Evolutionary conservation across 2,888 invertebrate genomes (phyloP), one percentile per base, ranked within the genome.

Genomic region (Arge pagana): DNA sequence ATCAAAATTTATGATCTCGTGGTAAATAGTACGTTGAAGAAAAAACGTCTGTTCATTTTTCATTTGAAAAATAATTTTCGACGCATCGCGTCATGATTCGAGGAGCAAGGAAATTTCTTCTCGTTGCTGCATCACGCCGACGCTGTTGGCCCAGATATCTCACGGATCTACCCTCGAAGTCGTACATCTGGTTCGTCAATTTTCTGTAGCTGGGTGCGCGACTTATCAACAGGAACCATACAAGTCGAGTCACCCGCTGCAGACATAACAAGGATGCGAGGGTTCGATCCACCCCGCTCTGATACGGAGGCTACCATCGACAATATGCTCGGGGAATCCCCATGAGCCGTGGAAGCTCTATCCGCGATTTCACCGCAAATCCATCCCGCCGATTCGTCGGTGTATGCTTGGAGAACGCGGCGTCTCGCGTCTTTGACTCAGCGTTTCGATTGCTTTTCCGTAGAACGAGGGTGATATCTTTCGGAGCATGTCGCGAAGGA

Each of bases 151-250:
- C 15, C 16, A 21, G 8, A 23, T 57, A 54, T 54, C 54, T 52
- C 43, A 28, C 26, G 49, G 35, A 58, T 56, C 58, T 55, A 54
- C 53, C 56, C 56, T 55, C 23, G n/a, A n/a, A n/a, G n/a, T n/a
- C n/a, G n/a, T n/a, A n/a, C n/a, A n/a, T n/a, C n/a, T n/a, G n/a
- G n/a, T n/a, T n/a, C 33, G 10, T 15, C 31, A 43, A 45, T 31
- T 53, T n/a, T 50, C 50, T 42, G 50, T 41, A 48, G 36, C 45
- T 45, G 31, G 19, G 21, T 45, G 23, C 28, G 10, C 61, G 62
- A 68, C 67, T 68, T 68, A 69, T 69, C 70, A 66, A 65, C 65
- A 59, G 51, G 55, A 57, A 54, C 54, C 51, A 51, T 51, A 36
- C 51, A 43, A 35, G 35, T 31, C 8, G 26, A 31, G 31, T 45